Evolutionary conservation across 1,140 invertebrate genomes (phyloP).

Genomic region (Achroia grisella): DNA sequence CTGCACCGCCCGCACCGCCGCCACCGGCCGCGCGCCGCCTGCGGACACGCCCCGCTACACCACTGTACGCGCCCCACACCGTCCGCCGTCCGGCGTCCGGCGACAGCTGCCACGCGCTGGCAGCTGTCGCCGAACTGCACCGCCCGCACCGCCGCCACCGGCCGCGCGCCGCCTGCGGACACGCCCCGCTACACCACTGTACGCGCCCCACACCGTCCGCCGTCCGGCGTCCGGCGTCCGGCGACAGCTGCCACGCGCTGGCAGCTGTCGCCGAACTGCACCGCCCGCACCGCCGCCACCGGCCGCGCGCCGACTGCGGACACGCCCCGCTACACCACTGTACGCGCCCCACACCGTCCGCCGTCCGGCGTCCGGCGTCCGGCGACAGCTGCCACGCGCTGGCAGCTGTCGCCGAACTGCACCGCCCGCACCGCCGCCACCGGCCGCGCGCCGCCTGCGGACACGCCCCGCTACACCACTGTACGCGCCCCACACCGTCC

Average conservation of each 20-base stretch:
- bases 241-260: conserved; percentile 86
- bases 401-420: conserved; percentile 86
- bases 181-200: no score
- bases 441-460: conserved; percentile 81
- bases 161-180: no score
- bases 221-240: conserved; percentile 89
- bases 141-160: conserved; percentile 75
- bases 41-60: conserved; percentile 85
- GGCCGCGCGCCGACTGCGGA: no score
- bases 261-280: conserved; percentile 88
- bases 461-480: conserved; percentile 88
- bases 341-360: no score
- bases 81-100: conserved; percentile 87
- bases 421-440: conserved; percentile 79
- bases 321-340: no score
- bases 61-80: conserved; percentile 99
- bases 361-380: no score
- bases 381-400: conserved; percentile 94
- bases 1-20: conserved; percentile 81
- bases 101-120: conserved; percentile 90
- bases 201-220: conserved; percentile 99
- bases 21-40: conserved; percentile 80
- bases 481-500: conserved; percentile 99
- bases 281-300: conserved; percentile 75
- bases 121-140: conserved; percentile 89